phyloP scores from a whole-genome alignment of 1,140 invertebrate genomes.

The Plodia interpunctella region DNA sequence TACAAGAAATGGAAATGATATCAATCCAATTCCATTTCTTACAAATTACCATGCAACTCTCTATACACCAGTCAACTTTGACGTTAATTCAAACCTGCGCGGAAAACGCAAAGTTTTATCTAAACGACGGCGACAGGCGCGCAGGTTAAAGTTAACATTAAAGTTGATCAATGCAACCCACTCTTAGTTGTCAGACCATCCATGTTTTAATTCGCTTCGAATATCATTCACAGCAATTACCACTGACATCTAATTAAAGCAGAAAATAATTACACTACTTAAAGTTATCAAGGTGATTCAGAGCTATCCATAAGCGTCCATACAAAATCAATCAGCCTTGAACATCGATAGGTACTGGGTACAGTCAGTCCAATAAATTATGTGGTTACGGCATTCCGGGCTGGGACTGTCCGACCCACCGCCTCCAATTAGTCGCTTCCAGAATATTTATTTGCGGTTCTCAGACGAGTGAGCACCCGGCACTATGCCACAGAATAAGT shows the following conservation, averaged over 20 bases:
- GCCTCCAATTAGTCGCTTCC: slow-evolving; percentile 65
- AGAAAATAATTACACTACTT: background rate
- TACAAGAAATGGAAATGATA: too few relatives aligned
- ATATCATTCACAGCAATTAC: background rate
- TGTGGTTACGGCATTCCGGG: slow-evolving; percentile 50
- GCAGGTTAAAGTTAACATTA: too few relatives aligned
- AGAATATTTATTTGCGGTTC: slow-evolving; percentile 71
- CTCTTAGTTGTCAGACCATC: too few relatives aligned
- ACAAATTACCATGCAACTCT: too few relatives aligned
- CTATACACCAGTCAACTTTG: too few relatives aligned
- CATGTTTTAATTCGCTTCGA: background rate
- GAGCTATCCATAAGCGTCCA: background rate
- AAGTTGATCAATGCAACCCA: too few relatives aligned
- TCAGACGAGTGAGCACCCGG: slow-evolving; percentile 51
- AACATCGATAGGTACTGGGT: slow-evolving; percentile 15
- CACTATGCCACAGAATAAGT: slow-evolving; percentile 14
- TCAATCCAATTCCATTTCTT: too few relatives aligned
- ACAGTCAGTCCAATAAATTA: slow-evolving; percentile 60
- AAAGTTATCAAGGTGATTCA: background rate
- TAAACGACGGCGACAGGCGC: too few relatives aligned
- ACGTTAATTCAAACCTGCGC: too few relatives aligned
- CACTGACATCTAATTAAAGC: background rate
- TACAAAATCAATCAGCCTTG: slow-evolving; percentile 1
- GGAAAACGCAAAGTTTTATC: too few relatives aligned
- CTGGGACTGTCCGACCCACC: slow-evolving; percentile 60